Base-by-base conservation (phyloP, 2,888 invertebrate species). In the Platynereis dumerilii region DNA sequence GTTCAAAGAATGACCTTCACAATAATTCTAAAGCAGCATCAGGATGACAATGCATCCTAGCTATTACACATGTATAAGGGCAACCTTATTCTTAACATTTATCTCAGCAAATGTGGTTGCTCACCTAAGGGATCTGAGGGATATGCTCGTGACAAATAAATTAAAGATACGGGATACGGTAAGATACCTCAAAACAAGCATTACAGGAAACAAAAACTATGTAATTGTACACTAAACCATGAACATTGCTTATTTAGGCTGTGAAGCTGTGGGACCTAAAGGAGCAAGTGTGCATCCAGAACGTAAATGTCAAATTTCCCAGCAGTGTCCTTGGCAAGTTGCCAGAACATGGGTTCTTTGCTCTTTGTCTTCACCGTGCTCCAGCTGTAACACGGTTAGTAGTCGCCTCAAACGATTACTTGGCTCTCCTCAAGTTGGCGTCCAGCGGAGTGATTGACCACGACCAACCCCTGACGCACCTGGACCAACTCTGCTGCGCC, bases 221-320 rank as follows among this genome's bases (percentile, higher is more conserved):
- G n/a, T n/a, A n/a, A n/a, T n/a, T n/a, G n/a, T n/a, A n/a, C n/a
- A n/a, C n/a, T n/a, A n/a, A n/a, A n/a, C n/a, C n/a, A n/a, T n/a
- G n/a, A n/a, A n/a, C n/a, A n/a, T n/a, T n/a, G n/a, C n/a, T n/a
- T n/a, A n/a, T 24, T 26, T 72, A 83, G 83, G 78, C 81, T 5
- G 70, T 84, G 24, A 83, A 83, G 66, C 83, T 83, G 22, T 84
- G 84, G 84, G 83, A 83, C 70, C 71, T 78, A 15, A 79, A 78
- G 63, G 83, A 83, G 65, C 80, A 83, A 68, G 74, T 76, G 17
- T 81, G 82, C 67, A 70, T 83, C 10, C 84, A 83, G 72, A 82
- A 80, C 17, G 74, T 83, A 15, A 69, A 73, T 29, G 63, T 84
- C 22, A 81, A 82, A 66, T 82, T 83, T 68, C 82, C 82, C 1